phyloP scores from a whole-genome alignment of 2,113 vertebrate species.

The Asarcornis scutulata region DNA sequence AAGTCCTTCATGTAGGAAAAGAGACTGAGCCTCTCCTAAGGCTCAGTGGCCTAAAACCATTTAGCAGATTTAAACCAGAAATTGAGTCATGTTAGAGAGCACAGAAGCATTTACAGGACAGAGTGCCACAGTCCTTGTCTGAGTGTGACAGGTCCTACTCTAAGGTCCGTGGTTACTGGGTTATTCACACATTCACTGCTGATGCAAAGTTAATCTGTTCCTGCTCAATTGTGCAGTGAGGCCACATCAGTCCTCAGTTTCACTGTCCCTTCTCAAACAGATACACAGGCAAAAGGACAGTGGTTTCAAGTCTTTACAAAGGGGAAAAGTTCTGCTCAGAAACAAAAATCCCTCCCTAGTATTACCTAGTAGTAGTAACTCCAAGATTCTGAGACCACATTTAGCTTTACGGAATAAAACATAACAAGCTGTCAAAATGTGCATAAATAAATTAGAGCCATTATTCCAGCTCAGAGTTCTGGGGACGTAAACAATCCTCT shows the following conservation, averaged over 20 bases:
- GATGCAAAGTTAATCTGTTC: neutral
- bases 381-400: constrained; percentile 43
- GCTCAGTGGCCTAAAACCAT: neutral
- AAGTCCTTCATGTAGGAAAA: neutral
- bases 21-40: neutral
- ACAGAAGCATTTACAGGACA: neutral
- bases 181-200: neutral
- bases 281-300: neutral
- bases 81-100: neutral
- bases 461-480: constrained; percentile 59
- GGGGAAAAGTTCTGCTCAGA: neutral
- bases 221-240: neutral
- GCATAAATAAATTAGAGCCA: constrained; percentile 61
- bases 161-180: neutral
- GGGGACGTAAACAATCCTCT: constrained; percentile 54
- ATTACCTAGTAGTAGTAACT: neutral
- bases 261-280: neutral
- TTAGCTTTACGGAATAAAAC: constrained; percentile 45
- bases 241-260: neutral
- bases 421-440: constrained; percentile 57
- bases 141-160: neutral
- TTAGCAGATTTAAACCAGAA: neutral
- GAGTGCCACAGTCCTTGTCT: neutral
- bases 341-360: neutral
- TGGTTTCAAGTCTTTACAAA: neutral